phyloP scores from a whole-genome alignment of 1,140 invertebrate species.

The Polypedilum vanderplanki region DNA sequence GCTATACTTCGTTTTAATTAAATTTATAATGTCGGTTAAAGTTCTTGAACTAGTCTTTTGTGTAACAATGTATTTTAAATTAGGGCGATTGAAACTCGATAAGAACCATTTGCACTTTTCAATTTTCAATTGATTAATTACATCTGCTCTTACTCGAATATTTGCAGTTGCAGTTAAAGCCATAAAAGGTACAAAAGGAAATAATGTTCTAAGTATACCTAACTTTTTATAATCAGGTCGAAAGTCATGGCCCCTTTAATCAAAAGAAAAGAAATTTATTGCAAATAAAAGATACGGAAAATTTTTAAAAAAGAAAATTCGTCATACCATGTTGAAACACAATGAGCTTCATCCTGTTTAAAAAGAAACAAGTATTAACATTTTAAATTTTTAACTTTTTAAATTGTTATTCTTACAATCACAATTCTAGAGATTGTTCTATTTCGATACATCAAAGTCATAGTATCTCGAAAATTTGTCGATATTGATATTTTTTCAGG shows the following conservation, averaged over 20 bases:
- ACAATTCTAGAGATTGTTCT: constrained; percentile 48
- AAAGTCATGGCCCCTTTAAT: constrained; percentile 90
- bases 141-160: constrained; percentile 79
- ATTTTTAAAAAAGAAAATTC: too few relatives aligned
- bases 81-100: constrained; percentile 86
- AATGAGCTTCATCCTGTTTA: too few relatives aligned
- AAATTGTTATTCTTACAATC: constrained; percentile 60
- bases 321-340: constrained; percentile 58
- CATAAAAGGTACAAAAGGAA: constrained; percentile 57
- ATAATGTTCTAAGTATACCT: constrained; percentile 50
- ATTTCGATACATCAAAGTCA: constrained; percentile 41
- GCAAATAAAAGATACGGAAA: background rate
- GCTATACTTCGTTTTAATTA: constrained; percentile 60
- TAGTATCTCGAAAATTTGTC: constrained; percentile 50
- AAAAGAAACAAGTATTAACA: too few relatives aligned
- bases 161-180: constrained; percentile 95
- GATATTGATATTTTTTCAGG: constrained; percentile 87
- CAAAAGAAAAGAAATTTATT: background rate
- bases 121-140: constrained; percentile 79
- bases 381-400: too few relatives aligned
- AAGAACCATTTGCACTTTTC: constrained; percentile 76
- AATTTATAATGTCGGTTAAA: constrained; percentile 58
- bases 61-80: constrained; percentile 77
- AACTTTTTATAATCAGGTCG: constrained; percentile 86
- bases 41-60: constrained; percentile 61